A percentile compares a stretch with the other conserved stretches of the same genome.
These are phyloP conservation scores for Ostrea edulis DNA, from an alignment of 1,140 invertebrate genomes.

Conservation along the genomic window DNA sequence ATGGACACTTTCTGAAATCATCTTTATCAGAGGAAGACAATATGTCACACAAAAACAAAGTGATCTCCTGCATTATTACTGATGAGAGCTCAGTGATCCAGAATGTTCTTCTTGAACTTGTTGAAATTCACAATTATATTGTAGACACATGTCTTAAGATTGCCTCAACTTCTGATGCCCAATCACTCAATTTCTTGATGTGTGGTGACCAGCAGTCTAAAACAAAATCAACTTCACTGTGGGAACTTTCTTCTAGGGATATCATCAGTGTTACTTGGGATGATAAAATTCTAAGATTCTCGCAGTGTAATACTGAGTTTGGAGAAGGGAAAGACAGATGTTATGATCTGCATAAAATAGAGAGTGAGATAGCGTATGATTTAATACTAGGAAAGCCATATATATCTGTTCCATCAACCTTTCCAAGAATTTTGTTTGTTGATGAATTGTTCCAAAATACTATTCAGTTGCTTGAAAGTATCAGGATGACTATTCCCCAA, in stretches of 20 bases:
- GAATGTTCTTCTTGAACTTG: constrained; percentile 26
- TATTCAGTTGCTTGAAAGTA: constrained; percentile 24
- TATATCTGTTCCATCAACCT: neutral
- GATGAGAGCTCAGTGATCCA: constrained; percentile 41
- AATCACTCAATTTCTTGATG: neutral
- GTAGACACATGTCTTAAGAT: constrained; percentile 11
- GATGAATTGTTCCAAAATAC: constrained; percentile 56
- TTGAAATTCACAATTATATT: constrained; percentile 48
- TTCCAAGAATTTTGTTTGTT: constrained; percentile 42
- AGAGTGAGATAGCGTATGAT: constrained; percentile 40
- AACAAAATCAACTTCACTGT: constrained; percentile 5
- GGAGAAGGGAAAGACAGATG: constrained; percentile 38
- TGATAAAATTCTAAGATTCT: constrained; percentile 44
- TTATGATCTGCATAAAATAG: constrained; percentile 52
- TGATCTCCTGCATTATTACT: constrained; percentile 39
- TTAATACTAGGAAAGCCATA: constrained; percentile 42
- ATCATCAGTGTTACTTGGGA: constrained; percentile 40
- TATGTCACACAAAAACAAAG: neutral
- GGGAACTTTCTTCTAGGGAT: constrained; percentile 17
- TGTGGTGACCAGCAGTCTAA: neutral
- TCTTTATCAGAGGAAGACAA: too few relatives aligned
- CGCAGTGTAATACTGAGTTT: constrained; percentile 41
- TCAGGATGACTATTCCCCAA: constrained; percentile 18
- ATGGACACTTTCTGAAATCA: neutral
- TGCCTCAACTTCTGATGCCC: neutral